Evolutionary conservation across 2,113 vertebrate species (phyloP).

Genomic region (Sorex fumeus): DNA sequence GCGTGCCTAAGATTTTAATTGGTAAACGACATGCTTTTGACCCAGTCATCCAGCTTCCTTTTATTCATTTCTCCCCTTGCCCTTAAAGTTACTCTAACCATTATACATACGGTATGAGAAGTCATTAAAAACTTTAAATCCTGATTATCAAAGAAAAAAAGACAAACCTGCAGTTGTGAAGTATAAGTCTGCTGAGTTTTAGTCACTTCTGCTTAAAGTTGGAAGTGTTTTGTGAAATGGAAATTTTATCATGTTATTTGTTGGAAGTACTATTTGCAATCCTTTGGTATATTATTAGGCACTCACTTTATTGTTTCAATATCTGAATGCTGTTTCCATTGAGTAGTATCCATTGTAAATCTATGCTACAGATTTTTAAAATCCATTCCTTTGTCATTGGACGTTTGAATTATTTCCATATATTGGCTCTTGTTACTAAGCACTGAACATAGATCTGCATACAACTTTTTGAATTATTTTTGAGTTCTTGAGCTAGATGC

Average conservation of each 20-base stretch:
- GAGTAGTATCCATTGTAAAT: too few species aligned
- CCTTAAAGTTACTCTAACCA: conserved; percentile 2
- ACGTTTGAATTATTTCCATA: too few species aligned
- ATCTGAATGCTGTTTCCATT: conserved; percentile 16
- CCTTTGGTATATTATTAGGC: neutral
- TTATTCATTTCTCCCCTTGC: neutral
- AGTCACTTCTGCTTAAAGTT: neutral
- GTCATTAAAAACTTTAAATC: neutral
- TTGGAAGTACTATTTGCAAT: conserved; percentile 11
- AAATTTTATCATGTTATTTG: conserved; percentile 26
- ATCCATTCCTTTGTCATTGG: too few species aligned
- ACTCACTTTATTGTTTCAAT: neutral
- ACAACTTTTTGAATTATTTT: too few species aligned
- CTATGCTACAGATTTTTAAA: too few species aligned
- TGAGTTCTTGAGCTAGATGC: too few species aligned
- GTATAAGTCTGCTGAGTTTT: neutral
- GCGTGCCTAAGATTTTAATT: neutral
- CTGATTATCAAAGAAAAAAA: neutral
- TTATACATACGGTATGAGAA: neutral
- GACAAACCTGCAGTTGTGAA: neutral
- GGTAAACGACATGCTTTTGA: too few species aligned
- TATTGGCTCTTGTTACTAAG: too few species aligned
- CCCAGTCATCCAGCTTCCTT: neutral
- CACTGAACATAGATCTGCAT: too few species aligned
- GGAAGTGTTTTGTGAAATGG: conserved; percentile 31